Evolutionary conservation across 2,888 invertebrate genomes (phyloP).

Genomic region (Tenthredo scrophulariae): DNA sequence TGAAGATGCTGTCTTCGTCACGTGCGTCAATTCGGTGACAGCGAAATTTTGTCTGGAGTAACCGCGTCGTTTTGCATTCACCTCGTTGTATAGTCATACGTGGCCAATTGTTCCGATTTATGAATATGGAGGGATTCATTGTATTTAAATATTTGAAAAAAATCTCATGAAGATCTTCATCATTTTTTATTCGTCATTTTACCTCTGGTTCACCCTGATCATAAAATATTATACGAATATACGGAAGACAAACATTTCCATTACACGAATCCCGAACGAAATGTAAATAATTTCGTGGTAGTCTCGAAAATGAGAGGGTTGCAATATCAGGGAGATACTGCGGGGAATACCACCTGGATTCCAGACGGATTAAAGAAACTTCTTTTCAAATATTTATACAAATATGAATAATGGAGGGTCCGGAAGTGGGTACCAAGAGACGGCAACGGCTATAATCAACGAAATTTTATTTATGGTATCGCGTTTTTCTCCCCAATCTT

Average conservation of each 20-base stretch:
- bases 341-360: conserved; percentile 8
- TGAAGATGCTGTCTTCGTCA: conserved; percentile 11
- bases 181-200: background rate
- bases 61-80: background rate
- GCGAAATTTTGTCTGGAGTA: background rate
- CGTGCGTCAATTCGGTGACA: background rate
- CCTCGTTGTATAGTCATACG: too few relatives aligned
- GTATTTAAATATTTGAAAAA: background rate
- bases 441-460: background rate
- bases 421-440: background rate
- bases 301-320: background rate
- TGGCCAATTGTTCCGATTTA: background rate
- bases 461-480: background rate
- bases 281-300: conserved; percentile 14
- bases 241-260: background rate
- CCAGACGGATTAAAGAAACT: conserved; percentile 22
- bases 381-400: background rate
- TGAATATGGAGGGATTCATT: background rate
- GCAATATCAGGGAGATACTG: background rate
- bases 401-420: background rate
- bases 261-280: background rate
- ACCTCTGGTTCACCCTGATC: background rate
- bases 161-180: background rate
- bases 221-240: background rate
- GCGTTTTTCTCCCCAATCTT: background rate